Percentiles rank a stretch among this genome's conserved stretches.
These are phyloP conservation scores for Phalacrocorax pelagicus DNA, from an alignment of 2,113 vertebrate species.

Conservation along the genomic window DNA sequence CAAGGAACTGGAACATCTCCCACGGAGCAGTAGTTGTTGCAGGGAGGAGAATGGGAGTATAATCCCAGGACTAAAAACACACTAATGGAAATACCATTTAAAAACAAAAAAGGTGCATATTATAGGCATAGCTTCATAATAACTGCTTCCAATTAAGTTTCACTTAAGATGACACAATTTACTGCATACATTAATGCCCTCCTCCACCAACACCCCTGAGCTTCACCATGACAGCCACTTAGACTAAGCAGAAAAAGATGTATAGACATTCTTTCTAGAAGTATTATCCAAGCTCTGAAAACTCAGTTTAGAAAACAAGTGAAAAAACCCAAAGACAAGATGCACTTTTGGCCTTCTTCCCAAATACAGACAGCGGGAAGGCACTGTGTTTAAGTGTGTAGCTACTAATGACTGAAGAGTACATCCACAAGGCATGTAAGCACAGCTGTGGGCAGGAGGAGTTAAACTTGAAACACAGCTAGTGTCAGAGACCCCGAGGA, in stretches of 20 bases:
- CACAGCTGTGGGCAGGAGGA: not conserved
- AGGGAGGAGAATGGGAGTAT: not conserved
- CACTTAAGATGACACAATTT: not conserved
- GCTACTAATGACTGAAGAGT: not conserved
- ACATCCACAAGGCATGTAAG: not conserved
- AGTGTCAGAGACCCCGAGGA: not conserved
- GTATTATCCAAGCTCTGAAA: not conserved
- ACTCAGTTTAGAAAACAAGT: not conserved
- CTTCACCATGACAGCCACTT: not conserved
- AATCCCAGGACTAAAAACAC: not conserved
- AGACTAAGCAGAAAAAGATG: not conserved
- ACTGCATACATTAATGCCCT: not conserved
- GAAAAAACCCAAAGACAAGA: not conserved
- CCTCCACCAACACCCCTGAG: not conserved
- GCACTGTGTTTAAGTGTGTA: not conserved
- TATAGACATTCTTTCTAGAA: not conserved
- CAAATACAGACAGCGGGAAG: not conserved
- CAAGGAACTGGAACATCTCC: conserved; percentile 18
- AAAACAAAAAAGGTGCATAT: not conserved
- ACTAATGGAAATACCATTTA: not conserved
- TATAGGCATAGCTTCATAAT: not conserved
- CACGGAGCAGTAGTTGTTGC: not conserved
- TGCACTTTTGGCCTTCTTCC: not conserved
- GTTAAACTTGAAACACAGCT: not conserved
- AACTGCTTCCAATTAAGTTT: not conserved